phyloP scores from a whole-genome alignment of 2,797 vertebrate species.

The Tympanoctomys barrerae region DNA sequence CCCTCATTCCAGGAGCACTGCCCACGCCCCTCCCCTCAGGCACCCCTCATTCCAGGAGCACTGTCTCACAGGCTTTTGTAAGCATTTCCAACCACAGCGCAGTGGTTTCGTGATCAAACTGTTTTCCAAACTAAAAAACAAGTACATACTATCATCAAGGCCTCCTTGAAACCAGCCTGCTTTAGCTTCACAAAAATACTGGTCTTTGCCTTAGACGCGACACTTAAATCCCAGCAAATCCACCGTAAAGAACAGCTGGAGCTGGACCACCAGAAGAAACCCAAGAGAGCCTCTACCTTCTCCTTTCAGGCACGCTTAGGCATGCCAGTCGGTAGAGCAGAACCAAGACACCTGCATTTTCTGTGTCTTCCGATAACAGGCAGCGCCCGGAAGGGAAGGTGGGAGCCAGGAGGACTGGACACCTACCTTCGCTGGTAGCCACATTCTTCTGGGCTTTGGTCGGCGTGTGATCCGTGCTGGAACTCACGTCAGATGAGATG shows the following conservation, averaged over 20 bases:
- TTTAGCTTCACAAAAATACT: constrained; percentile 4
- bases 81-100: background rate
- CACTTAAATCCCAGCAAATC: background rate
- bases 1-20: too few species aligned
- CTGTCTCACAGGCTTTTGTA: constrained; percentile 10
- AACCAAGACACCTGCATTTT: constrained; percentile 44
- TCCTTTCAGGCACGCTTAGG: background rate
- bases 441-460: constrained; percentile 98
- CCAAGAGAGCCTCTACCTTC: background rate
- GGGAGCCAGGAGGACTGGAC: constrained; percentile 91
- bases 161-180: constrained; percentile 10
- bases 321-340: constrained; percentile 54
- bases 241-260: background rate
- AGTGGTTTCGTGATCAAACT: background rate
- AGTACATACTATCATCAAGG: background rate
- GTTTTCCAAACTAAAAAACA: background rate
- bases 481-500: constrained; percentile 99
- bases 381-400: constrained; percentile 81
- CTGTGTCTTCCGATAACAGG: constrained; percentile 86
- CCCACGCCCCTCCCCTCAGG: background rate
- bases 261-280: background rate
- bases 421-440: constrained; percentile 98
- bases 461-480: constrained; percentile 98
- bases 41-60: background rate
- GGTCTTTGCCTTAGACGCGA: constrained; percentile 49